Base-by-base conservation (phyloP, 2,888 invertebrate genomes). In the Euspilapteryx auroguttella region DNA sequence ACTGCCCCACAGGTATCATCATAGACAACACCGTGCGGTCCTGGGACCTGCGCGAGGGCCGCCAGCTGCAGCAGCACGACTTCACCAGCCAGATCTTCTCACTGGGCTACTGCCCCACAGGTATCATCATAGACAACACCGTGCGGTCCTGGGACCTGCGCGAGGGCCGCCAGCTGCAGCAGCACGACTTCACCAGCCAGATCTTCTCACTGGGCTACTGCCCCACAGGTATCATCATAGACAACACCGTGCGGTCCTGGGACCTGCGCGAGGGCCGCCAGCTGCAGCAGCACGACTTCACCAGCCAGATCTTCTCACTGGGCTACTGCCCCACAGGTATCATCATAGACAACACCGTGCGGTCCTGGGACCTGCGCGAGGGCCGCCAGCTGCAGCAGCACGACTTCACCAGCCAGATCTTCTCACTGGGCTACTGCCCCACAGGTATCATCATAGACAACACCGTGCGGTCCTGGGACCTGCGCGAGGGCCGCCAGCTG, bases 1-100 rank as follows among this genome's bases (percentile, higher is more conserved):
- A 95, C 64, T 97, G 96, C 64, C 96, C 96, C 3, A 91, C 93
- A 17, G 94, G 82, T 82, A 35, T 21, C 29, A 14, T 2, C 13
- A 23, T 20, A 9, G 1, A 22, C 10, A 5, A 7, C 3, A 12
- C 10, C 1, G 97, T 98, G 29, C 80, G 97, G 34, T 93, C 93
- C 21, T 98, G 97, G 97, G 97, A 97, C 71, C 78, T 95, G 32
- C 76, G 94, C 40, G 94, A 95, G 66, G 94, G 94, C 21, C 79
- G 94, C 25, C 94, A 96, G 62, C 68, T 95, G 39, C 93, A 94
- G 59, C 95, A 95, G 57, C 94, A 95, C 66, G 95, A 96, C 69
- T 96, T 97, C 76, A 86, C 86, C 45, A 94, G 93, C 48, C 89
- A 90, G 75, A 89, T 89, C 45, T 89, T 89, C 75, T 88, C 88